Evolutionary conservation across 2,797 vertebrate genomes (phyloP).

Genomic region (Rhodeus uyekii): DNA sequence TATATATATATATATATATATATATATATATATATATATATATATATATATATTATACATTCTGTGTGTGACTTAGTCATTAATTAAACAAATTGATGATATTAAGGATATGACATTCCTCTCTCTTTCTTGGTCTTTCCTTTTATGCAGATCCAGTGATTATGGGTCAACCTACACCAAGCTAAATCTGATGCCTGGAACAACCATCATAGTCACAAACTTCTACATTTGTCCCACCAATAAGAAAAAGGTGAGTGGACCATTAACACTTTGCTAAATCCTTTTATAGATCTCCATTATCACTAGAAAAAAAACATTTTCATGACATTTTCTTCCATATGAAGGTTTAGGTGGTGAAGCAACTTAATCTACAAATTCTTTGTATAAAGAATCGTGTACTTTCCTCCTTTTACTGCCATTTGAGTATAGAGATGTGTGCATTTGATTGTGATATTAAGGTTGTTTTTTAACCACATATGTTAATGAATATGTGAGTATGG

Average conservation of each 20-base stretch:
- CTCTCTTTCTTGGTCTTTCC: slow-evolving; percentile 1
- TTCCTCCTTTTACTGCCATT: background rate
- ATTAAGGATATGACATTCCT: background rate
- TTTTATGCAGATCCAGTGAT: slow-evolving; percentile 87
- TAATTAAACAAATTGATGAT: background rate
- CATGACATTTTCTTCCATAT: background rate
- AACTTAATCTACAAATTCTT: background rate
- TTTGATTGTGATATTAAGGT: background rate
- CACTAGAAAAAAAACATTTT: background rate
- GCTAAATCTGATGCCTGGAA: slow-evolving; percentile 90
- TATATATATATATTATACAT: no score
- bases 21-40: no score
- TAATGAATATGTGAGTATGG: slow-evolving; percentile 13
- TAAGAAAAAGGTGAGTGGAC: slow-evolving; percentile 91
- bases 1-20: no score
- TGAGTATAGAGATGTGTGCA: background rate
- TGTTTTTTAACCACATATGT: background rate
- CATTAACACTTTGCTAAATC: background rate
- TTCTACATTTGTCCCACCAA: slow-evolving; percentile 98
- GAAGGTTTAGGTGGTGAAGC: background rate
- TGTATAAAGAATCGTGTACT: background rate
- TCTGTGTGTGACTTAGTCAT: background rate
- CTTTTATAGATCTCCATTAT: background rate
- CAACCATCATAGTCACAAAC: slow-evolving; percentile 90
- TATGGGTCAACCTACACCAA: slow-evolving; percentile 94